Percentiles rank a stretch among this genome's conserved stretches.
phyloP scores from a whole-genome alignment of 2,888 invertebrate genomes.

The Tachina grossa region DNA sequence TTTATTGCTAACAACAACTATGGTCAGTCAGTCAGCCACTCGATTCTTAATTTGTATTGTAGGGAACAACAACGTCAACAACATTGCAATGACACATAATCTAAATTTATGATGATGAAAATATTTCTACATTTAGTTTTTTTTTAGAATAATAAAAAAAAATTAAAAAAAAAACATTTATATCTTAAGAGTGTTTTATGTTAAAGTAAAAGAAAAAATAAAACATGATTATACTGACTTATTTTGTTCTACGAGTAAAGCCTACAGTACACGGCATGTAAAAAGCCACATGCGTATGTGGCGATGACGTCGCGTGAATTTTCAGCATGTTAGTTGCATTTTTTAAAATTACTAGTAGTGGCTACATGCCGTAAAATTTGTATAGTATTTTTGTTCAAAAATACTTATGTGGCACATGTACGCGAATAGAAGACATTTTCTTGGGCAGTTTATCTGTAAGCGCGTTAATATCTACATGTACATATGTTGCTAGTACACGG shows the following conservation, averaged over 20 bases:
- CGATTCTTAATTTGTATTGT: slow-evolving; percentile 47
- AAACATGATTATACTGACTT: not conserved
- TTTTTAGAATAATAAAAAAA: slow-evolving; percentile 9
- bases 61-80: slow-evolving; percentile 35
- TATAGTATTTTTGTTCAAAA: too few species aligned
- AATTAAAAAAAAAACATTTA: not conserved
- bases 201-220: not conserved
- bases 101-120: slow-evolving; percentile 65
- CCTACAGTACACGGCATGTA: too few species aligned
- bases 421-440: too few species aligned
- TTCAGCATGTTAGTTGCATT: too few species aligned
- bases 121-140: slow-evolving; percentile 30
- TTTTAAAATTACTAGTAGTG: too few species aligned
- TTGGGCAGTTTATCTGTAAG: too few species aligned
- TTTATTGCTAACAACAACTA: slow-evolving; percentile 27
- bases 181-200: not conserved
- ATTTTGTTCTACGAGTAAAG: slow-evolving; percentile 6
- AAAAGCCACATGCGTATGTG: too few species aligned
- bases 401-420: too few species aligned
- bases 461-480: too few species aligned
- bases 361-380: too few species aligned
- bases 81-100: slow-evolving; percentile 61
- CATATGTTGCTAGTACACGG: too few species aligned
- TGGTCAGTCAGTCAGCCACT: slow-evolving; percentile 41
- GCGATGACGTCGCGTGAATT: too few species aligned